Conservation (phyloP, 2,797 vertebrate genomes). For the Pipistrellus kuhlii region DNA sequence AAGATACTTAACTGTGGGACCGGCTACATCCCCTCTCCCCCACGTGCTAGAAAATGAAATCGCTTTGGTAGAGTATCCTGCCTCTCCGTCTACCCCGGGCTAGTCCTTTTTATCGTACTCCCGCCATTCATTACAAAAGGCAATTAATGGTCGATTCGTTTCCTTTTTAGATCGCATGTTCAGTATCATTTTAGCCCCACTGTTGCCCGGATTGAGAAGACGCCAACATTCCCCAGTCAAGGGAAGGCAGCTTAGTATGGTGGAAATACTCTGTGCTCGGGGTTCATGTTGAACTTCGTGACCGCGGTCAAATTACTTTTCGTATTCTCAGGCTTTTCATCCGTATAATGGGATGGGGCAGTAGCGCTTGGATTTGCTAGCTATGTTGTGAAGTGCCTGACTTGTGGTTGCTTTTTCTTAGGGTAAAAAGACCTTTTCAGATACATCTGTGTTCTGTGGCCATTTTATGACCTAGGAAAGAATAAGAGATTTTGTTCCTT, state of each 20-base stretch:
- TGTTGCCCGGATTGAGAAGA: slow-evolving; percentile 60
- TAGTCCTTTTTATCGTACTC: not conserved
- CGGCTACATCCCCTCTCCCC: not conserved
- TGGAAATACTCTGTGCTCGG: slow-evolving; percentile 56
- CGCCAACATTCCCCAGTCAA: slow-evolving; percentile 28
- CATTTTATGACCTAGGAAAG: slow-evolving; percentile 44
- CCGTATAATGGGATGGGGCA: not conserved
- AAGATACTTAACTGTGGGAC: not conserved
- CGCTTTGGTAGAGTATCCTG: slow-evolving; percentile 22
- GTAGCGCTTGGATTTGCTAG: slow-evolving; percentile 8
- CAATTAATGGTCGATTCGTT: slow-evolving; percentile 51
- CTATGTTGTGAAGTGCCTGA: slow-evolving; percentile 1
- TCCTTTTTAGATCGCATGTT: slow-evolving; percentile 65
- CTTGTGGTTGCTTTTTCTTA: slow-evolving; percentile 36
- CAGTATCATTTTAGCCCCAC: slow-evolving; percentile 39
- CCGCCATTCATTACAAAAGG: not conserved
- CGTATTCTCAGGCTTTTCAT: slow-evolving; percentile 32
- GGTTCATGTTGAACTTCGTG: slow-evolving; percentile 52
- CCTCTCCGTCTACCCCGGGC: not conserved
- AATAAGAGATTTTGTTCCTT: slow-evolving; percentile 8
- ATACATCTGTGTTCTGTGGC: slow-evolving; percentile 4
- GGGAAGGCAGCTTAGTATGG: slow-evolving; percentile 47
- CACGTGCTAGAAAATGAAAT: slow-evolving; percentile 49
- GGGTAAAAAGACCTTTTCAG: slow-evolving; percentile 36
- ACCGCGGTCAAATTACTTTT: slow-evolving; percentile 58